Conservation (phyloP, 2,113 vertebrate genomes). For the Nibea albiflora region DNA sequence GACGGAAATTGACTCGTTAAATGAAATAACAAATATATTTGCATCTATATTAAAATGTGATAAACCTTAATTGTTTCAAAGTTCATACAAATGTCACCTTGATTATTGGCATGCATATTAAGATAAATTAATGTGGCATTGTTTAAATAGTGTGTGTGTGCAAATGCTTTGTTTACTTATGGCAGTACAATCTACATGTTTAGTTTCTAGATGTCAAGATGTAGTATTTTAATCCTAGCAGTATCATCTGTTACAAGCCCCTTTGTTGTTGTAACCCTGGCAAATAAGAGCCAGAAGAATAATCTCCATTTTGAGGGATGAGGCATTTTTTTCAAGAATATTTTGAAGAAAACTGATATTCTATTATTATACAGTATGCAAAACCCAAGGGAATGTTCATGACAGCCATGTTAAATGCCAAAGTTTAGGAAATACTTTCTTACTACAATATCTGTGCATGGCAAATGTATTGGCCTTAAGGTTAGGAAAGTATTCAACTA, state of each 20-base stretch:
- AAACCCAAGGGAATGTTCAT: not conserved
- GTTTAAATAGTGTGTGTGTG: not conserved
- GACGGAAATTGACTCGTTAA: not conserved
- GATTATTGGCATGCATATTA: not conserved
- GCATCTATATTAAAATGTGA: conserved; percentile 20
- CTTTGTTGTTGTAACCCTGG: conserved; percentile 39
- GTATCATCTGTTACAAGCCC: conserved; percentile 2
- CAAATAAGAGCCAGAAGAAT: conserved; percentile 36
- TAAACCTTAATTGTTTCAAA: not conserved
- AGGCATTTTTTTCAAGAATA: not conserved
- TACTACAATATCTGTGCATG: not conserved
- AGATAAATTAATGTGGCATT: not conserved
- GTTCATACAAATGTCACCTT: not conserved
- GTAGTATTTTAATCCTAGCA: conserved; percentile 41
- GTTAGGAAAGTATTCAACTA: not conserved
- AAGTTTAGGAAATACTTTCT: not conserved
- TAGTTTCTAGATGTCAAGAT: conserved; percentile 40
- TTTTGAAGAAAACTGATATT: not conserved
- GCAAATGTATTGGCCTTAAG: not conserved
- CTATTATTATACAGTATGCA: not conserved
- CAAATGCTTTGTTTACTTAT: conserved; percentile 17
- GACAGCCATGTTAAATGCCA: not conserved
- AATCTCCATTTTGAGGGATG: conserved; percentile 40
- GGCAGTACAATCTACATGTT: conserved; percentile 7
- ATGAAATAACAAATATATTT: not conserved